Evolutionary conservation across 2,888 invertebrate genomes (phyloP), one percentile per base, ranked within the genome.

Genomic region (Cryptocheilus praepositus): DNA sequence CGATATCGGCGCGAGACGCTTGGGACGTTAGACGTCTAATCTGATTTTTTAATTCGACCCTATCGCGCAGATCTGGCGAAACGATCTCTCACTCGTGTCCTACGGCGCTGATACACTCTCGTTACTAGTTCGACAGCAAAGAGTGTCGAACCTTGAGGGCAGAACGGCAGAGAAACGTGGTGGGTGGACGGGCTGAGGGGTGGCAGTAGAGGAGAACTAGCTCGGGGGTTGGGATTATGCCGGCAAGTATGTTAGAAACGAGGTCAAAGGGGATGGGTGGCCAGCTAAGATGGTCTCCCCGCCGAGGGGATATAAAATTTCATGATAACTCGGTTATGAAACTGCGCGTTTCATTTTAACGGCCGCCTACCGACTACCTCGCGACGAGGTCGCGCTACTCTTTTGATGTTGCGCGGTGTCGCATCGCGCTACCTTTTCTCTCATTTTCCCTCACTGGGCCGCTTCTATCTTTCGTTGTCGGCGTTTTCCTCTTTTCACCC

Each of bases 271-370:
- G 64, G 73, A 73, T 56, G 64, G 67, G 68, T 58, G 69, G 66
- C 61, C 59, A 59, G 66, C 60, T 65, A 72, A 76, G 73, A 73
- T 74, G 65, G 71, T 73, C 63, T 67, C 61, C 64, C 66, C 61
- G 16, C 55, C 70, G 57, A 61, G 70, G 73, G 74, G 73, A 77
- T 74, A 77, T 77, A 74, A 78, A 78, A 77, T 77, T 73, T 74
- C 75, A 71, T 63, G 71, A 76, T 73, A 77, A 77, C 75, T 77
- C 77, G 62, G 67, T 77, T 77, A 77, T 70, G 71, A 77, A 77
- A 66, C 64, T 64, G 69, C 71, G 64, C 73, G 65, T 71, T 73
- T 71, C 71, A 56, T 73, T 75, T 65, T 59, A 70, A 69, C 59
- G 44, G 16, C 49, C 49, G 49, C 49, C 49, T 19, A 16, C 49